Evolutionary conservation across 2,888 invertebrate species (phyloP), one percentile per base, ranked within the genome.

Genomic region (Eilema sororculum): DNA sequence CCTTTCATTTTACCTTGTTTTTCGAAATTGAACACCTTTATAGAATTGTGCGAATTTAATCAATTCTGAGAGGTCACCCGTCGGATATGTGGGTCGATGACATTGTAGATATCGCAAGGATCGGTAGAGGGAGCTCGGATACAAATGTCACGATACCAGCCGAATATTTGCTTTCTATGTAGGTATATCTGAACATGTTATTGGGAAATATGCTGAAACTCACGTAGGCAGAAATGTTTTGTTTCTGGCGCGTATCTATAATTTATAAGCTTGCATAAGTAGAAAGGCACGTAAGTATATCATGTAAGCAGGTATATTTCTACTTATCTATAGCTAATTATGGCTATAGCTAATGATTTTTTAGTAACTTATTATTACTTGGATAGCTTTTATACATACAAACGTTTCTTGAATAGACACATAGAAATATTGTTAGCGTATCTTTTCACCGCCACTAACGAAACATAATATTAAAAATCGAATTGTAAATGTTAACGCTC

Each of bases 1-100:
- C 24, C 65, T 22, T 65, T 60, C 30, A 65, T 65, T 65, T 22
- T 41, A 65, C 41, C 68, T 69, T 82, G 78, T 71, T 74, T 78
- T 79, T 77, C 72, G 75, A 75, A 82, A 83, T 82, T 81, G 82
- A 77, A 77, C 79, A 81, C 72, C 76, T 79, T 83, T 84, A 82
- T 84, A 79, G 81, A 76, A 78, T 74, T 78, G 78, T 80, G 71
- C 76, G 73, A 82, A 78, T 79, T 79, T 81, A 82, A 82, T 82
- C 74, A 78, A 82, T 78, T 77, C 65, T 68, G 71, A 79, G 70
- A 82, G 83, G 83, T 81, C 75, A 77, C 74, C 71, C 59, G 71
- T 25, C 46, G 78, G 72, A 75, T 81, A 78, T 82, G 70, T 82
- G 75, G 81, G 83, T 82, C 78, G 77, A 70, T 68, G 72, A 78